Conservation (phyloP, 2,888 invertebrate species). For the Monopis laevigella region DNA sequence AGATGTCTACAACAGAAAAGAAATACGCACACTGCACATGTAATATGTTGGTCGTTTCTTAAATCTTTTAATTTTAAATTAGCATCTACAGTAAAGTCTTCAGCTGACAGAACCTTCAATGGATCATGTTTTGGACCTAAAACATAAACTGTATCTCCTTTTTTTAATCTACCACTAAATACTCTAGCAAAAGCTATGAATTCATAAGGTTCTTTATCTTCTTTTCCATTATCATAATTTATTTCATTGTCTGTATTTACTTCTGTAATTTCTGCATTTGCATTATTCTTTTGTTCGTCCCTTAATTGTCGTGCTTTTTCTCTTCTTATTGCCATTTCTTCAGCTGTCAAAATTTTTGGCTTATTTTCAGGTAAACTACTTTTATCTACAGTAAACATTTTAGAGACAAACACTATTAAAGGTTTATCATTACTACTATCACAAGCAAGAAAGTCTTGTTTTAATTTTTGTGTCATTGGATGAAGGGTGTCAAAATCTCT, state of each 20-base stretch:
- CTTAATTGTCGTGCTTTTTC: slow-evolving; percentile 74
- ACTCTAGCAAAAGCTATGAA: slow-evolving; percentile 94
- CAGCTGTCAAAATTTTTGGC: slow-evolving; percentile 77
- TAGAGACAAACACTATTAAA: slow-evolving; percentile 81
- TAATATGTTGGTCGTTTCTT: slow-evolving; percentile 71
- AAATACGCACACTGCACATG: slow-evolving; percentile 55
- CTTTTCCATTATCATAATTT: slow-evolving; percentile 49
- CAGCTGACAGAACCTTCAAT: slow-evolving; percentile 53
- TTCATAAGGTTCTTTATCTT: slow-evolving; percentile 56
- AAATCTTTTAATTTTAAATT: slow-evolving; percentile 68
- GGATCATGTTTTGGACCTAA: slow-evolving; percentile 92
- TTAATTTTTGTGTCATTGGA: slow-evolving; percentile 74
- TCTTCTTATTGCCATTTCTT: slow-evolving; percentile 75
- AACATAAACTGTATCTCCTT: slow-evolving; percentile 82
- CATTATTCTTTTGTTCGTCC: slow-evolving; percentile 58
- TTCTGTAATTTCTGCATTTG: slow-evolving; percentile 24
- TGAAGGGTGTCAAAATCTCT: slow-evolving; percentile 74
- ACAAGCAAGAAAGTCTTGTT: slow-evolving; percentile 75
- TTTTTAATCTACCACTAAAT: slow-evolving; percentile 85
- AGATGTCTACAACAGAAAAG: not conserved
- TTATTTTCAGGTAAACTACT: slow-evolving; percentile 81
- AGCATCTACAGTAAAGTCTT: slow-evolving; percentile 48
- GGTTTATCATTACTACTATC: slow-evolving; percentile 71
- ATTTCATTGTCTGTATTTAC: slow-evolving; percentile 29
- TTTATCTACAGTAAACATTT: slow-evolving; percentile 89